Evolutionary conservation across 2,797 vertebrate species (phyloP).

Genomic region (Urocyon cinereoargenteus): DNA sequence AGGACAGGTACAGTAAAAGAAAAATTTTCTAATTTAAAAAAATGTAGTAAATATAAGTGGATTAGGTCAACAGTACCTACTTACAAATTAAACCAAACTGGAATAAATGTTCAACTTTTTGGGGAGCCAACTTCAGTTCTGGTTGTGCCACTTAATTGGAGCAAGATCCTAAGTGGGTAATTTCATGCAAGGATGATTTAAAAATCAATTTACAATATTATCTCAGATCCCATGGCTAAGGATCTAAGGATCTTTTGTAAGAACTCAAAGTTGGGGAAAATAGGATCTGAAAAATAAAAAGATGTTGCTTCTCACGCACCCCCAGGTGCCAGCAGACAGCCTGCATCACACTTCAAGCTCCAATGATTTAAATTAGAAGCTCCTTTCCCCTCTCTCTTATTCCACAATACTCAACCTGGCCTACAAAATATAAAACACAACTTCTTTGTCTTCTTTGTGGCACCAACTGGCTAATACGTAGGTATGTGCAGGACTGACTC

Average conservation of each 20-base stretch:
- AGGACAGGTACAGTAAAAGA: neutral
- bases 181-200: neutral
- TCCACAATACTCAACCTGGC: neutral
- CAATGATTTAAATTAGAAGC: neutral
- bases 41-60: neutral
- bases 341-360: neutral
- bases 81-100: neutral
- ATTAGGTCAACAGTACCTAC: neutral
- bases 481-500: neutral
- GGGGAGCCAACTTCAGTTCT: neutral
- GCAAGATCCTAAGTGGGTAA: neutral
- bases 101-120: neutral
- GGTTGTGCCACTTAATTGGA: neutral
- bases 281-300: neutral
- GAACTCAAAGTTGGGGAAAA: neutral
- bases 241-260: neutral
- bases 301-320: fast-evolving
- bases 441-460: too few species aligned
- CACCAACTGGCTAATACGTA: too few species aligned
- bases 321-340: neutral
- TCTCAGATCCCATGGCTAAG: neutral
- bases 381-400: too few species aligned
- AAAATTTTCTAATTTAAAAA: neutral
- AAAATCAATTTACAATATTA: neutral
- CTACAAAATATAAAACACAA: neutral